These are phyloP conservation scores for Osedax fenrisi DNA, from an alignment of 2,888 invertebrate genomes.

Conservation along the genomic window DNA sequence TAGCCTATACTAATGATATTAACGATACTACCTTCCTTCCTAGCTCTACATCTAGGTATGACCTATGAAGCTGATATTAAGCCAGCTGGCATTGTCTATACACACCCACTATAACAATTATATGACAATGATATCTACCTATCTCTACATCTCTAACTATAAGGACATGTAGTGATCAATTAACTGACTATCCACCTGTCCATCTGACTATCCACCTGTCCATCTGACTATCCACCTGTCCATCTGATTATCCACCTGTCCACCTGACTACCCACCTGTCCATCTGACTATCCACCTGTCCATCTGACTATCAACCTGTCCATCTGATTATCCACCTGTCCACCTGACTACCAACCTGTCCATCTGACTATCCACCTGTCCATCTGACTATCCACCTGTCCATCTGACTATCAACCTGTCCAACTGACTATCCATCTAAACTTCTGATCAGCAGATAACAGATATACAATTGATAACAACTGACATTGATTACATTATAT, in stretches of 20 bases:
- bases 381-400: background rate
- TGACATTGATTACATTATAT: too few species aligned
- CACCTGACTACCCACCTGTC: background rate
- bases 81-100: too few species aligned
- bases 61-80: too few species aligned
- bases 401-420: background rate
- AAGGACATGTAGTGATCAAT: too few species aligned
- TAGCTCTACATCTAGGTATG: too few species aligned
- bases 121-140: too few species aligned
- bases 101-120: too few species aligned
- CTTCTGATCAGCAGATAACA: too few species aligned
- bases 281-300: background rate
- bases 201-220: background rate
- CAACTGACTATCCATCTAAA: background rate
- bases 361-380: background rate
- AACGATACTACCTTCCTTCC: too few species aligned
- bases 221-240: background rate
- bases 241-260: background rate
- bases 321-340: background rate
- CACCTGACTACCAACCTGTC: background rate
- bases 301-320: background rate
- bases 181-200: background rate
- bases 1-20: too few species aligned
- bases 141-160: too few species aligned
- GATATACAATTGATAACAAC: too few species aligned